Percentiles rank a stretch among this genome's conserved stretches.
These are phyloP conservation scores for Drosophila mayaguana DNA, from an alignment of 2,888 invertebrate genomes.

Conservation along the genomic window DNA sequence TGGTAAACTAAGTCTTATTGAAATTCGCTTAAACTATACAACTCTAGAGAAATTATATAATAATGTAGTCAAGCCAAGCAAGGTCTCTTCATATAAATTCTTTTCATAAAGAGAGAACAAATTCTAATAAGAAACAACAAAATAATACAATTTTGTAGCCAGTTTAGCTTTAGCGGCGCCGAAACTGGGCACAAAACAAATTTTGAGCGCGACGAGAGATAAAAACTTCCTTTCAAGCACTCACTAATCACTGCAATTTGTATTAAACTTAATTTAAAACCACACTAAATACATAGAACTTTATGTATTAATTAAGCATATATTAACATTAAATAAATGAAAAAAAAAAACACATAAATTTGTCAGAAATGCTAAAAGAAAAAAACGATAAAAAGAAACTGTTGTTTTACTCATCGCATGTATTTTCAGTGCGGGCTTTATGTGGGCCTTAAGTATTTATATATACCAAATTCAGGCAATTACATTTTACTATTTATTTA, in stretches of 20 bases:
- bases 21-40: slow-evolving; percentile 10
- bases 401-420: slow-evolving; percentile 14
- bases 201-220: slow-evolving; percentile 22
- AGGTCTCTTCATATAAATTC: slow-evolving; percentile 1
- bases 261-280: slow-evolving; percentile 37
- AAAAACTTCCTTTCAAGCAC: slow-evolving; percentile 39
- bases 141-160: slow-evolving; percentile 27
- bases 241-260: slow-evolving; percentile 43
- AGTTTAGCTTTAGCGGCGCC: slow-evolving; percentile 11
- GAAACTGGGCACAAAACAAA: slow-evolving; percentile 7
- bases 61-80: slow-evolving; percentile 16
- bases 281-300: slow-evolving; percentile 51
- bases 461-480: too few species aligned
- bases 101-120: slow-evolving; percentile 10
- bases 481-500: background rate
- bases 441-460: too few species aligned
- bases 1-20: slow-evolving; percentile 23
- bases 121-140: slow-evolving; percentile 7
- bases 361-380: slow-evolving; percentile 73
- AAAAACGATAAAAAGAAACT: background rate
- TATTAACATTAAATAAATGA: slow-evolving; percentile 44
- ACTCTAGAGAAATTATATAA: slow-evolving; percentile 12
- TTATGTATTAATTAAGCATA: slow-evolving; percentile 42
- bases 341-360: slow-evolving; percentile 27
- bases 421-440: background rate